Evolutionary conservation across 2,888 invertebrate species (phyloP), one percentile per base, ranked within the genome.

Genomic region (Chymomyza procnemis): DNA sequence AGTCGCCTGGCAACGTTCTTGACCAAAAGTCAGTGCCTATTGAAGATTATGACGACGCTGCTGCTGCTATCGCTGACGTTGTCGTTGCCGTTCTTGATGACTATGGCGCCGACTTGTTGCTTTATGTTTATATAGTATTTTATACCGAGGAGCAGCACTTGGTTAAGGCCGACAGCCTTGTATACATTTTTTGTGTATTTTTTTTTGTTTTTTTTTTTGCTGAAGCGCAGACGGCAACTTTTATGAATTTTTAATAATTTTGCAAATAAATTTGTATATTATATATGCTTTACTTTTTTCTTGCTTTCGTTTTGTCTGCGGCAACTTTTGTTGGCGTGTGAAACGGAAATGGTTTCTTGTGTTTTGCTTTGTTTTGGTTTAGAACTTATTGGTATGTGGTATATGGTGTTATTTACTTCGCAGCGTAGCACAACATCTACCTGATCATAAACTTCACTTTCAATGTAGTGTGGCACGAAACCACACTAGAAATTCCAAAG

Each of bases 101-200:
- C 72, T 75, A 46, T 74, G 70, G 68, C 79, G 79, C 78, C 80
- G 80, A 85, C 84, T 85, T 85, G 84, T 85, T 85, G 84, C 87
- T 84, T 41, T 12, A 75, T 82, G 85, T 73, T 76, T 67, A 22
- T 55, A 21, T n/a, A 58, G 19, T 65, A 46, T 47, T 60, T 69
- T 52, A 26, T 52, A 63, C 46, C 30, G 52, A 26, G 61, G 57
- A 34, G 61, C 41, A 22, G 47, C 30, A 22, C 55, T 19, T 62
- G 14, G 57, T 34, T 65, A 12, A 41, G 34, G 63, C 22, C 46
- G 58, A 47, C 46, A 56, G 12, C 14, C 16, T 63, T 26, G 26
- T 26, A 26, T 26, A 26, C 48, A 66, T 54, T 48, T 60, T 64
- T 57, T n/a, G n/a, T n/a, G n/a, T n/a, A n/a, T 61, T 58, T 46